Conservation (phyloP, 2,888 invertebrate species). For the Tetranychus piercei region DNA sequence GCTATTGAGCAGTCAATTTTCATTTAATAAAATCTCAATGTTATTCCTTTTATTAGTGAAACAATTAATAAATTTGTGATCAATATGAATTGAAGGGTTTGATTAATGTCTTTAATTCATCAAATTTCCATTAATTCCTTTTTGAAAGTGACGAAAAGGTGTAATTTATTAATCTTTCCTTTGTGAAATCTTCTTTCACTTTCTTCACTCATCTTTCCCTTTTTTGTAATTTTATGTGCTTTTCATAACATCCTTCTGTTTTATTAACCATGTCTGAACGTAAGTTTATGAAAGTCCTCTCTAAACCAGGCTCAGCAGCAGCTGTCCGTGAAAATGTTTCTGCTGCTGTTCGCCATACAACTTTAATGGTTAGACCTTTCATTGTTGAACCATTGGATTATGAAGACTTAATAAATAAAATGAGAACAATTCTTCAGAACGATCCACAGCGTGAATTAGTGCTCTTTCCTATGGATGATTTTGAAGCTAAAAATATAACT, state of each 20-base stretch:
- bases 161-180: background rate
- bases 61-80: background rate
- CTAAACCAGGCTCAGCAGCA: constrained; percentile 58
- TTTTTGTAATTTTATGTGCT: background rate
- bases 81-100: background rate
- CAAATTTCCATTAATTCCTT: background rate
- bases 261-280: constrained; percentile 38
- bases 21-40: too few relatives aligned
- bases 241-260: background rate
- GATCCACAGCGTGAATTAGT: constrained; percentile 76
- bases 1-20: too few relatives aligned
- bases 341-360: constrained; percentile 51
- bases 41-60: background rate
- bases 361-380: constrained; percentile 49
- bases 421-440: constrained; percentile 72
- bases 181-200: background rate
- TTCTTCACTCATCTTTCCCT: background rate
- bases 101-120: background rate
- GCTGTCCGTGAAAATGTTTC: constrained; percentile 58
- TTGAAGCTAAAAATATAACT: constrained; percentile 47
- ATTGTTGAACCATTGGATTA: constrained; percentile 67
- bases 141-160: background rate
- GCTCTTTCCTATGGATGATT: constrained; percentile 74
- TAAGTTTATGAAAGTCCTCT: constrained; percentile 51
- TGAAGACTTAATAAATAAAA: constrained; percentile 70